Evolutionary conservation across 2,113 vertebrate genomes (phyloP).

Genomic region (Pantherophis guttatus): DNA sequence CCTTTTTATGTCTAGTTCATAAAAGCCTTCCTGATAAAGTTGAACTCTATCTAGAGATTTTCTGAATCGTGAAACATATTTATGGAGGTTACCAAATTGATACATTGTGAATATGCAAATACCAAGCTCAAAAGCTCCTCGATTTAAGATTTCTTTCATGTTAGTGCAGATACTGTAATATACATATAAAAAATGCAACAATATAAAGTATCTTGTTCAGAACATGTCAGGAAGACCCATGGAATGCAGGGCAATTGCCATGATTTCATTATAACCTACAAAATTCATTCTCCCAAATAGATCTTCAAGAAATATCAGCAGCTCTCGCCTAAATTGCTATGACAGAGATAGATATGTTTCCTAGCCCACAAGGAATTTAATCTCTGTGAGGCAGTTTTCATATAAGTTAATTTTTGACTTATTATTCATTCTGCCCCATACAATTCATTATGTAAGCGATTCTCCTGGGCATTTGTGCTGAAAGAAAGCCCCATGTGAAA

Average conservation of each 20-base stretch:
- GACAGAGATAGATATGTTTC: not conserved
- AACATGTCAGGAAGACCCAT: not conserved
- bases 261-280: not conserved
- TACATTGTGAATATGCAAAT: not conserved
- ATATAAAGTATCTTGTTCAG: not conserved
- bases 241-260: not conserved
- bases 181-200: not conserved
- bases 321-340: not conserved
- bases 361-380: not conserved
- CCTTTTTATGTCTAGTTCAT: not conserved
- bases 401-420: not conserved
- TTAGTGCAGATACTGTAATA: not conserved
- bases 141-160: not conserved
- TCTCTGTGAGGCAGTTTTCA: not conserved
- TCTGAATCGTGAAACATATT: not conserved
- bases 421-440: not conserved
- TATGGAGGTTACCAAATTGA: slow-evolving; percentile 24
- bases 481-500: not conserved
- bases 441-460: not conserved
- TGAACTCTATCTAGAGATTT: slow-evolving; percentile 7
- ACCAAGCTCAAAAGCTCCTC: not conserved
- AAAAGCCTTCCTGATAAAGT: slow-evolving; percentile 34
- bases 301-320: not conserved
- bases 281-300: not conserved
- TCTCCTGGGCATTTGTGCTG: not conserved